These are phyloP conservation scores for Steinernema khuongi DNA, from an alignment of 1,140 invertebrate genomes.

Conservation along the genomic window DNA sequence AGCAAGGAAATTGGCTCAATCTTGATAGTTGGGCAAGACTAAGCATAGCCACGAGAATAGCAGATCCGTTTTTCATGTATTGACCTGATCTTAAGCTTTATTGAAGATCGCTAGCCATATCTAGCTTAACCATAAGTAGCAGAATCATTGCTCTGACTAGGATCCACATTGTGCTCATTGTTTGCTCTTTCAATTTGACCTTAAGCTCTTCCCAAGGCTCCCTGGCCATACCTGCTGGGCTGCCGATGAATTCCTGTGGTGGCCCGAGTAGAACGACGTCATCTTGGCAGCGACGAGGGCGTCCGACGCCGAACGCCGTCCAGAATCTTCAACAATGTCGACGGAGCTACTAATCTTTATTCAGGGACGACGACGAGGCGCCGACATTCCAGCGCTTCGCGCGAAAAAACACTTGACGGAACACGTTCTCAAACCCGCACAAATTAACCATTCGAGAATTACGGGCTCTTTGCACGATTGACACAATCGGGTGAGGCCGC, in stretches of 20 bases:
- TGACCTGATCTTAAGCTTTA: no score
- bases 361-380: background rate
- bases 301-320: background rate
- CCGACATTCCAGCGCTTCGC: background rate
- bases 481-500: no score
- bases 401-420: slow-evolving; percentile 4
- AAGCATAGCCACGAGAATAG: no score
- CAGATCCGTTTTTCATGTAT: no score
- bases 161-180: no score
- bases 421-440: background rate
- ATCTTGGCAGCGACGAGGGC: background rate
- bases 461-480: background rate
- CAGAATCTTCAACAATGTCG: background rate
- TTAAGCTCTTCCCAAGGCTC: no score
- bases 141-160: no score
- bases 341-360: slow-evolving; percentile 7
- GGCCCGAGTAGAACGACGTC: slow-evolving; percentile 4
- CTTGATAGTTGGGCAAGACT: no score
- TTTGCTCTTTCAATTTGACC: no score
- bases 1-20: no score
- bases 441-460: background rate
- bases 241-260: background rate
- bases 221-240: background rate
- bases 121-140: no score
- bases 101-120: no score